Conservation (phyloP, 2,113 vertebrate species). For the Bos taurus region DNA sequence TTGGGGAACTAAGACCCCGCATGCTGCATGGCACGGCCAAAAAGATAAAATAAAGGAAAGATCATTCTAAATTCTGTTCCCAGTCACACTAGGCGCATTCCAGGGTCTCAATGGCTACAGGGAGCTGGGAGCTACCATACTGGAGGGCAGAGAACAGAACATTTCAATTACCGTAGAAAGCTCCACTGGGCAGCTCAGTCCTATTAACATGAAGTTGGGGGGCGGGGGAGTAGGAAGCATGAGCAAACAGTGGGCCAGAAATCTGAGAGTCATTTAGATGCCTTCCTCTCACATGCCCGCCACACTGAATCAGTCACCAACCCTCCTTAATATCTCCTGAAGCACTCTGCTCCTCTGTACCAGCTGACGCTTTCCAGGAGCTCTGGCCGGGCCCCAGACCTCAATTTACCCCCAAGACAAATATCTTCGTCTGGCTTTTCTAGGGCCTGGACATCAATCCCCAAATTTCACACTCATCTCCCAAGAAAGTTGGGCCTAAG, state of each 20-base stretch:
- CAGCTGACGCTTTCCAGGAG: not conserved
- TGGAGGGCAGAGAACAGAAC: not conserved
- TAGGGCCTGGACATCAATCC: not conserved
- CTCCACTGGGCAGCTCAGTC: not conserved
- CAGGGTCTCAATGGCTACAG: rapidly evolving
- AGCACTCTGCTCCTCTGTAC: not conserved
- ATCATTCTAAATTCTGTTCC: not conserved
- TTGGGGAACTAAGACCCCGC: not conserved
- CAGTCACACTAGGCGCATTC: rapidly evolving
- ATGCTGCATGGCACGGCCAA: rapidly evolving
- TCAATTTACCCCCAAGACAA: not conserved
- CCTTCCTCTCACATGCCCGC: not conserved
- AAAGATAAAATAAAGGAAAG: not conserved
- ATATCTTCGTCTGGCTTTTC: not conserved
- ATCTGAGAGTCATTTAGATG: not conserved
- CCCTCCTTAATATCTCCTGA: not conserved
- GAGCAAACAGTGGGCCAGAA: not conserved
- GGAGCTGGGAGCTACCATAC: rapidly evolving
- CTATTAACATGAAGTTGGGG: rapidly evolving
- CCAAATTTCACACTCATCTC: not conserved
- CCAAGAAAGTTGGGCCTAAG: rapidly evolving
- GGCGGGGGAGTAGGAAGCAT: not conserved
- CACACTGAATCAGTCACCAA: not conserved
- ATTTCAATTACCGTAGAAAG: rapidly evolving
- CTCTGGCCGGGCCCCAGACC: not conserved